phyloP scores from a whole-genome alignment of 1,140 invertebrate genomes.

The Drepana arcuata region DNA sequence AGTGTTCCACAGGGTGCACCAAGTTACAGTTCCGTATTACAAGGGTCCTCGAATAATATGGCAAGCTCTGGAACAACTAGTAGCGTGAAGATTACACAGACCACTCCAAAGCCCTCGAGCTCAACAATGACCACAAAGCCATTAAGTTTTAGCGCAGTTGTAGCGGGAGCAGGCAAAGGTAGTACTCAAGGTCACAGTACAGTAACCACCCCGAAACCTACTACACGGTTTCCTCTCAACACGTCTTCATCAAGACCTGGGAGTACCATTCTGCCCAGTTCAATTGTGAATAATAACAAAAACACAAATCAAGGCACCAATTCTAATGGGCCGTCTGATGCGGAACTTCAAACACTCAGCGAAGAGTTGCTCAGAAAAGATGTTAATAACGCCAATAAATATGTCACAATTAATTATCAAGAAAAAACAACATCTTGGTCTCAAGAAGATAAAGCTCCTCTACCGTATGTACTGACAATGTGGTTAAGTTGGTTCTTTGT shows the following conservation, averaged over 20 bases:
- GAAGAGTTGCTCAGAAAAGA: slow-evolving; percentile 82
- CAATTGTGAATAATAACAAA: slow-evolving; percentile 40
- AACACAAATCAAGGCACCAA: slow-evolving; percentile 27
- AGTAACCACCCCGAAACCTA: slow-evolving; percentile 19
- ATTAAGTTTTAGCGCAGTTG: slow-evolving; percentile 36
- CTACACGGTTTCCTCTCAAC: slow-evolving; percentile 11
- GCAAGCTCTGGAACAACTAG: slow-evolving; percentile 3
- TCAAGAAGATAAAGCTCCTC: slow-evolving; percentile 78
- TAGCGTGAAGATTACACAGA: not conserved
- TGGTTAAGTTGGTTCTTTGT: not conserved
- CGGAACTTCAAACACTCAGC: slow-evolving; percentile 77
- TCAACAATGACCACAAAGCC: slow-evolving; percentile 41
- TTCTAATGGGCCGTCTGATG: slow-evolving; percentile 50
- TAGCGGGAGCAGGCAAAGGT: slow-evolving; percentile 21
- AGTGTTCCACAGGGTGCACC: slow-evolving; percentile 19
- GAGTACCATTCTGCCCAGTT: slow-evolving; percentile 54
- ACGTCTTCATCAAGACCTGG: slow-evolving; percentile 25
- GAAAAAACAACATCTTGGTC: slow-evolving; percentile 78
- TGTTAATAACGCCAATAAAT: slow-evolving; percentile 77
- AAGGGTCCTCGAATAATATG: slow-evolving; percentile 23
- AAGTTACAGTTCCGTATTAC: slow-evolving; percentile 51
- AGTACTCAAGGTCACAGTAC: not conserved
- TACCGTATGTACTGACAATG: slow-evolving; percentile 77
- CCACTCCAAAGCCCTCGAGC: slow-evolving; percentile 8
- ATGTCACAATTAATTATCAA: slow-evolving; percentile 80